A percentile compares a stretch with the other conserved stretches of the same genome.
Conservation (phyloP, 2,888 invertebrate species). For the Melolontha melolontha region DNA sequence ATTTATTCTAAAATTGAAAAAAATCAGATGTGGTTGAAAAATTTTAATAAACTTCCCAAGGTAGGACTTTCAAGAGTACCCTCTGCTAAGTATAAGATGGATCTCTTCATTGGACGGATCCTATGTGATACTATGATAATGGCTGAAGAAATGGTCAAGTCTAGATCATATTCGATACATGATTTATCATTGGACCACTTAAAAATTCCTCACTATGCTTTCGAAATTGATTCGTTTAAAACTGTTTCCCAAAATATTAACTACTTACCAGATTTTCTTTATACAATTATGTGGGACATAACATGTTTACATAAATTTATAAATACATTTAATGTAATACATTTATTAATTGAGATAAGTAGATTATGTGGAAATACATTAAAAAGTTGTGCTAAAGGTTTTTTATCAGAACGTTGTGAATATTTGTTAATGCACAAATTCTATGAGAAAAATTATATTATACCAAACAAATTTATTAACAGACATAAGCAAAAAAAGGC, state of each 20-base stretch:
- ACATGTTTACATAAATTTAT: constrained; percentile 86
- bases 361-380: constrained; percentile 91
- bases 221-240: constrained; percentile 1
- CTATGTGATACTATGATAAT: constrained; percentile 5
- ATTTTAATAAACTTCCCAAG: constrained; percentile 4
- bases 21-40: neutral
- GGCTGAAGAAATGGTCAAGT: constrained; percentile 29
- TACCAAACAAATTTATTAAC: constrained; percentile 81
- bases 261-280: neutral
- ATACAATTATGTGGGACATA: constrained; percentile 82
- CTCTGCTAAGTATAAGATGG: neutral
- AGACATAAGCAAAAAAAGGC: constrained; percentile 31
- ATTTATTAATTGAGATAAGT: constrained; percentile 95
- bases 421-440: constrained; percentile 96
- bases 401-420: constrained; percentile 96
- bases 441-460: constrained; percentile 89
- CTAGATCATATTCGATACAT: constrained; percentile 23
- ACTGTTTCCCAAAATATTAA: neutral
- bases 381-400: constrained; percentile 94
- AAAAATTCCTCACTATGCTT: neutral
- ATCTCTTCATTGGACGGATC: constrained; percentile 17
- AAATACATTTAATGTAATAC: constrained; percentile 92
- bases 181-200: constrained; percentile 21
- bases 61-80: constrained; percentile 2
- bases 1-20: constrained; percentile 19